These are phyloP conservation scores for Aegithalos caudatus DNA, from an alignment of 2,113 vertebrate genomes.

Conservation along the genomic window DNA sequence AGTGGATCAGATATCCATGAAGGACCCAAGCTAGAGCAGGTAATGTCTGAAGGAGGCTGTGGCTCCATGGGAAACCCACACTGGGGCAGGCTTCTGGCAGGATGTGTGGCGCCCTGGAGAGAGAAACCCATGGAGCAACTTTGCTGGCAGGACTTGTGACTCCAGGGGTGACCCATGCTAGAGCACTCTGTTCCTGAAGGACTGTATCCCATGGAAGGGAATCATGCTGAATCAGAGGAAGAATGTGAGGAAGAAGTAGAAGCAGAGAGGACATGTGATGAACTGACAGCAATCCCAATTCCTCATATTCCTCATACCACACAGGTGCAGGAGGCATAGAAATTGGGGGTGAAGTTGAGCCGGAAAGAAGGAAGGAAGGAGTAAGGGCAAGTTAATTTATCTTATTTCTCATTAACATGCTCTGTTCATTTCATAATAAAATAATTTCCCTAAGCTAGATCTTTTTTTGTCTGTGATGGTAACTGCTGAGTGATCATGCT, in stretches of 20 bases:
- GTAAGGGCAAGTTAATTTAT: not conserved
- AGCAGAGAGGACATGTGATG: not conserved
- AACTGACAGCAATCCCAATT: not conserved
- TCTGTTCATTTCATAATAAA: not conserved
- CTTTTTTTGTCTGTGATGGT: not conserved
- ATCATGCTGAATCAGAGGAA: not conserved
- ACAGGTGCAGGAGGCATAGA: rapidly evolving
- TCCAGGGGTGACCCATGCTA: not conserved
- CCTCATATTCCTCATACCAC: not conserved
- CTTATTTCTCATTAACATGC: not conserved
- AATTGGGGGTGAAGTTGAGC: not conserved
- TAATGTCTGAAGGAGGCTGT: not conserved
- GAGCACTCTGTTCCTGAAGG: not conserved
- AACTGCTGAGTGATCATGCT: not conserved
- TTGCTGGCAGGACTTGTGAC: not conserved
- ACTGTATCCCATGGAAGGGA: not conserved
- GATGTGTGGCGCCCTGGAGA: not conserved
- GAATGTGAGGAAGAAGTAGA: not conserved
- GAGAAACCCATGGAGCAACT: not conserved
- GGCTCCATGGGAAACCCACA: not conserved
- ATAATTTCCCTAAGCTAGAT: not conserved
- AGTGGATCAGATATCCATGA: not conserved
- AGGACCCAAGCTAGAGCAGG: not conserved
- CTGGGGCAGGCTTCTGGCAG: not conserved
- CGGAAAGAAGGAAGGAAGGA: not conserved